phyloP scores from a whole-genome alignment of 2,113 vertebrate species.

The Excalfactoria chinensis region DNA sequence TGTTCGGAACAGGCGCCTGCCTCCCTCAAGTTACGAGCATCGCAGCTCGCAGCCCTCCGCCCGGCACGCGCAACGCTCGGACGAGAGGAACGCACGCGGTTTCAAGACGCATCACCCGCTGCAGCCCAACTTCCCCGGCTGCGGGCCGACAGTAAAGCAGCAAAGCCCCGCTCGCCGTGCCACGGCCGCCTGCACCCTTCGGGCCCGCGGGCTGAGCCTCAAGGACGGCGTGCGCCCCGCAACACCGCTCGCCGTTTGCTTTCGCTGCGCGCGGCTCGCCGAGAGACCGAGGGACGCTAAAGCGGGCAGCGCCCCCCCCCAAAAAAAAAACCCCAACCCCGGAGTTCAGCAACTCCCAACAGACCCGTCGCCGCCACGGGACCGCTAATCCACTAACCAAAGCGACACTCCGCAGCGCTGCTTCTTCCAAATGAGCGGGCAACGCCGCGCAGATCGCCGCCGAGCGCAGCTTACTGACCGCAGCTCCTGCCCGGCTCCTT shows the following conservation, averaged over 20 bases:
- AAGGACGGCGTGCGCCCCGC: fast-evolving
- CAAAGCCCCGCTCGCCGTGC: no score
- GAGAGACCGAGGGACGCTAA: neutral
- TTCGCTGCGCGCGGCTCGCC: fast-evolving
- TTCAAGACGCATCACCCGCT: neutral
- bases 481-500: neutral
- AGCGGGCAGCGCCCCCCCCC: neutral
- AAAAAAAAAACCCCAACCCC: neutral
- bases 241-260: fast-evolving
- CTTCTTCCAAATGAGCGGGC: fast-evolving
- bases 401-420: neutral
- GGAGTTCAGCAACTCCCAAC: neutral
- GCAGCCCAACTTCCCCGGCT: neutral
- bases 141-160: neutral
- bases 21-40: neutral
- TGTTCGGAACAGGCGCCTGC: neutral
- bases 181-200: neutral
- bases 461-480: neutral
- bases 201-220: fast-evolving
- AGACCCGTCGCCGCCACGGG: neutral
- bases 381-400: neutral
- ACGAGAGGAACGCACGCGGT: neutral
- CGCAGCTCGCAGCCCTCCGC: neutral
- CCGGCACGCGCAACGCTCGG: neutral
- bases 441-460: no score